phyloP scores from a whole-genome alignment of 2,797 vertebrate genomes.

The Intellagama lesueurii region DNA sequence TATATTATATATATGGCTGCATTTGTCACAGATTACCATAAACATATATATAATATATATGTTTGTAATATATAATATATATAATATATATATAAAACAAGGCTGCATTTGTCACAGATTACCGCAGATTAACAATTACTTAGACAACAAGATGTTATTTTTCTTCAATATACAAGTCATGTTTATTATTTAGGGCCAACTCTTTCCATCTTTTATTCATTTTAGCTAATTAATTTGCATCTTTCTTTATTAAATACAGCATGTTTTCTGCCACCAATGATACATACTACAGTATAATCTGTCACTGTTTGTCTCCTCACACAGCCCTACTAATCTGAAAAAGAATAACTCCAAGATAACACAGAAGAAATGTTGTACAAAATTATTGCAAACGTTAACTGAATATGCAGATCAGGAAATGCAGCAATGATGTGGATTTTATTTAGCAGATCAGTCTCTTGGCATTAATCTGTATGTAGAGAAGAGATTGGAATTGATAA shows the following conservation, averaged over 20 bases:
- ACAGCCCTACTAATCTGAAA: not conserved
- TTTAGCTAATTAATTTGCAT: conserved; percentile 25
- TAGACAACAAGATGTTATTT: not conserved
- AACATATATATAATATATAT: too few relatives aligned
- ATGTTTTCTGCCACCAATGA: conserved; percentile 13
- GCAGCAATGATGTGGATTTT: not conserved
- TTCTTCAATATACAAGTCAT: not conserved
- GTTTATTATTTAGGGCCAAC: conserved; percentile 14
- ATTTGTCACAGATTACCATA: too few relatives aligned
- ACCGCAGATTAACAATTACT: not conserved
- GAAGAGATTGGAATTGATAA: not conserved
- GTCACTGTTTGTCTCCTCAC: not conserved
- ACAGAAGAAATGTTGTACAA: not conserved
- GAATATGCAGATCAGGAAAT: conserved; percentile 1
- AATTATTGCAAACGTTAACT: conserved; percentile 28
- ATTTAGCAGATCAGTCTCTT: not conserved
- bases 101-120: too few relatives aligned
- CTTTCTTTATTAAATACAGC: conserved; percentile 27
- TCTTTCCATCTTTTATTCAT: conserved; percentile 22
- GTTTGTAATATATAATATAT: too few relatives aligned
- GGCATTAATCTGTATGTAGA: not conserved
- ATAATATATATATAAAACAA: too few relatives aligned
- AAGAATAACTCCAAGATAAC: not conserved
- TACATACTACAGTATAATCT: conserved; percentile 27
- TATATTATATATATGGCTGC: not conserved